phyloP scores from a whole-genome alignment of 2,797 vertebrate genomes.

The Naso thynnoides region DNA sequence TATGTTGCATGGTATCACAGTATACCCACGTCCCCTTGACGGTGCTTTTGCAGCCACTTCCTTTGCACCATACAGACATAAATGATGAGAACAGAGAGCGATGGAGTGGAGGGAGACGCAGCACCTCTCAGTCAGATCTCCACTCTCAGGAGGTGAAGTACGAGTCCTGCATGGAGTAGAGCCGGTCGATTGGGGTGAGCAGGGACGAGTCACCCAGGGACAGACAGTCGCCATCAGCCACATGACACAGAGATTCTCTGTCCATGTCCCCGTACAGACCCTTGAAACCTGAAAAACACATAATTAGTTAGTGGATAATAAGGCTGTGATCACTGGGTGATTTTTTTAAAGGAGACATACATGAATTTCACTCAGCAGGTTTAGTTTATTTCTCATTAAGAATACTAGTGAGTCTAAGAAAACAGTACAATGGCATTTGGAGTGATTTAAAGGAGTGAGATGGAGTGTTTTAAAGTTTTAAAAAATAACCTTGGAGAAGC shows the following conservation, averaged over 20 bases:
- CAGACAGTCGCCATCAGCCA: constrained; percentile 90
- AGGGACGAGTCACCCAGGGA: constrained; percentile 86
- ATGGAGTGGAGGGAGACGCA: not conserved
- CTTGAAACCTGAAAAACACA: constrained; percentile 87
- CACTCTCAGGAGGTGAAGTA: constrained; percentile 95
- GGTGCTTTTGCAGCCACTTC: constrained; percentile 16
- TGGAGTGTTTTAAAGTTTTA: not conserved
- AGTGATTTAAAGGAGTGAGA: not conserved
- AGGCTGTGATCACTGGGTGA: not conserved
- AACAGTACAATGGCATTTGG: not conserved
- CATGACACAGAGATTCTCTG: constrained; percentile 88
- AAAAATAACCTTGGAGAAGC: not conserved
- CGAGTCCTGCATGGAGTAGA: constrained; percentile 99
- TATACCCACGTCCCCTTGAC: constrained; percentile 24
- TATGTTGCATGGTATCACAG: constrained; percentile 54
- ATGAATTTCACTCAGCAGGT: not conserved
- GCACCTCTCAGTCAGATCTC: constrained; percentile 14
- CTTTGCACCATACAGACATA: constrained; percentile 22
- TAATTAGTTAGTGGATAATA: not conserved
- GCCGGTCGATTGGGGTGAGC: constrained; percentile 95
- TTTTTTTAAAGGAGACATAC: not conserved
- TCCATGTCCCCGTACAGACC: constrained; percentile 90
- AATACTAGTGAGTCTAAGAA: not conserved
- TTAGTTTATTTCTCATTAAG: not conserved
- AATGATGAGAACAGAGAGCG: constrained; percentile 13